Base-by-base conservation (phyloP, 2,888 invertebrate genomes). In the Clepsis dumicolana region DNA sequence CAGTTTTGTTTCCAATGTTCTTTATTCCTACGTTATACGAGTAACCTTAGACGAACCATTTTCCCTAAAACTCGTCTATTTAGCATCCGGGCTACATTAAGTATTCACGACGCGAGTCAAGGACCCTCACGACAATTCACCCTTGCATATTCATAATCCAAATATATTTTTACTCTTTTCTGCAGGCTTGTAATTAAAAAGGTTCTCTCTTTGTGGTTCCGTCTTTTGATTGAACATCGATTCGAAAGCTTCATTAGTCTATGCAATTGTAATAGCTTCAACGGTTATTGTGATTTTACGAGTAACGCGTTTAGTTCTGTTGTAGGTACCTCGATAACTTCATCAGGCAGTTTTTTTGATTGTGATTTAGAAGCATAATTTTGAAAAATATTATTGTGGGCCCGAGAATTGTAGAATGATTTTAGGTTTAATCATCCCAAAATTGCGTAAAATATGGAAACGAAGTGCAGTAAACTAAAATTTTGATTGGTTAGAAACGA, bases 61-160 rank as follows among this genome's bases (percentile, higher is more conserved):
- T 57, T 8, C 32, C 4, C 21, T 24, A 32, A 57, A 25, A 32
- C 16, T 29, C 16, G 18, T 25, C 48, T 64, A 35, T 29, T 57
- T 35, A 50, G 4, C 35, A 57, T 57, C 16, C 38, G 48, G 4
- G 63, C 12, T 16, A 75, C 76, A 85, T 87, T 79, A 84, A 81
- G 82, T 83, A 87, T 86, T 84, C 86, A 84, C 38, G 76, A 70
- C 67, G 70, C 63, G 41, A 44, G 16, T 16, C 61, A 56, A 53
- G 44, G 64, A 27, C 59, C 64, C 70, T 73, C 69, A 29, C 71
- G 74, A 77, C 75, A 78, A 79, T 75, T 73, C 74, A 59, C 67
- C 69, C 73, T 77, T 83, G 82, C 81, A 84, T 83, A 85, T 85
- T 84, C 84, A 84, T 83, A 75, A 72, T 72, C 70, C 70, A 73